Conservation (phyloP, 2,113 vertebrate genomes). For the Sarotherodon lohbergeri region DNA sequence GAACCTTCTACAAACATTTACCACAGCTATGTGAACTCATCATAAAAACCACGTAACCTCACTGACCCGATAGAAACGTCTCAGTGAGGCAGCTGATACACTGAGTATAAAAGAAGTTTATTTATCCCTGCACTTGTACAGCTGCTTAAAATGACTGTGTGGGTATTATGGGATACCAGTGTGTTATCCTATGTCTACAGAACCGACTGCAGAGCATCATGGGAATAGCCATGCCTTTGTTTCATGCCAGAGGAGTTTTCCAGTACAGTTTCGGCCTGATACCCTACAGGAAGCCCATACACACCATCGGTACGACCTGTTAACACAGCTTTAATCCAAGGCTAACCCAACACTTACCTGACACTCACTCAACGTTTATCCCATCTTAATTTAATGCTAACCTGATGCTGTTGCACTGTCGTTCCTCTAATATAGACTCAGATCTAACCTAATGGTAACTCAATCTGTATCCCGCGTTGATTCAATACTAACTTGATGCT, state of each 20-base stretch:
- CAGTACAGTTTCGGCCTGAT: conserved; percentile 90
- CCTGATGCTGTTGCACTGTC: not conserved
- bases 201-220: conserved; percentile 80
- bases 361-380: fast-evolving
- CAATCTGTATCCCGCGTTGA: not conserved
- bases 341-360: fast-evolving
- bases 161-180: not conserved
- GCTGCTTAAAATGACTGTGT: not conserved
- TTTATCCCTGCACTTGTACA: fast-evolving
- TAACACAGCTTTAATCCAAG: fast-evolving
- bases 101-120: fast-evolving
- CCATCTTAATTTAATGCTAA: fast-evolving
- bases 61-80: fast-evolving
- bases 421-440: not conserved
- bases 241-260: conserved; percentile 87
- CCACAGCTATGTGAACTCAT: not conserved
- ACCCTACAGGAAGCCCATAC: conserved; percentile 83
- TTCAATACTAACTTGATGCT: fast-evolving
- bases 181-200: conserved; percentile 45
- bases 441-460: not conserved
- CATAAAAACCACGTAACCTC: not conserved
- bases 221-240: conserved; percentile 84
- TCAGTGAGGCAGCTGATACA: fast-evolving
- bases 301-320: conserved; percentile 75
- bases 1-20: fast-evolving